Percentiles rank a stretch among this genome's conserved stretches.
phyloP scores from a whole-genome alignment of 2,888 invertebrate genomes.

The Minunthozetes semirufus region DNA sequence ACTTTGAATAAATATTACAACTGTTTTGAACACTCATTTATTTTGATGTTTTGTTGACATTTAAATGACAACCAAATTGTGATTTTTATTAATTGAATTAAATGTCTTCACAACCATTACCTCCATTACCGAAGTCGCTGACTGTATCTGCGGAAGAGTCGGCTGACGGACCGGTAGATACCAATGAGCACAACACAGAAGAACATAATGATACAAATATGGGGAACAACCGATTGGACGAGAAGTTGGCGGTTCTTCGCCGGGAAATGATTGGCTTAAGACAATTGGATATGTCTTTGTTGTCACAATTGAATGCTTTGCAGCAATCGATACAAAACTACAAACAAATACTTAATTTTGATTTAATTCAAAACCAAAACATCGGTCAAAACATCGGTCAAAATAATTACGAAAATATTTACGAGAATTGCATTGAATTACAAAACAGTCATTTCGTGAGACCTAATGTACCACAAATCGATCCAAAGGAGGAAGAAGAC shows the following conservation, averaged over 20 bases:
- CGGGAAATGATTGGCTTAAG: slow-evolving; percentile 60
- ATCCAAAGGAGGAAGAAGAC: neutral
- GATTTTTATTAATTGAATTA: no score
- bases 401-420: slow-evolving; percentile 5
- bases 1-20: no score
- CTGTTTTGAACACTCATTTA: no score
- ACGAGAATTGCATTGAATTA: neutral
- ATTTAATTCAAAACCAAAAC: neutral
- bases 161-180: neutral
- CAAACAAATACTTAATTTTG: slow-evolving; percentile 55
- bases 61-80: no score
- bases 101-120: neutral
- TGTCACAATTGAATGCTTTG: slow-evolving; percentile 83
- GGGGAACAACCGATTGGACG: slow-evolving; percentile 30
- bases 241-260: slow-evolving; percentile 20
- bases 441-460: neutral
- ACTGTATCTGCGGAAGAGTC: neutral
- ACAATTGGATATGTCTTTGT: slow-evolving; percentile 76
- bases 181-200: neutral
- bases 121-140: slow-evolving; percentile 33
- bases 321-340: slow-evolving; percentile 88
- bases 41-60: no score
- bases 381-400: neutral
- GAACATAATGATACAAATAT: neutral
- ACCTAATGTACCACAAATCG: neutral